phyloP scores from a whole-genome alignment of 1,140 invertebrate species.

The Panagrolaimus sp. region DNA sequence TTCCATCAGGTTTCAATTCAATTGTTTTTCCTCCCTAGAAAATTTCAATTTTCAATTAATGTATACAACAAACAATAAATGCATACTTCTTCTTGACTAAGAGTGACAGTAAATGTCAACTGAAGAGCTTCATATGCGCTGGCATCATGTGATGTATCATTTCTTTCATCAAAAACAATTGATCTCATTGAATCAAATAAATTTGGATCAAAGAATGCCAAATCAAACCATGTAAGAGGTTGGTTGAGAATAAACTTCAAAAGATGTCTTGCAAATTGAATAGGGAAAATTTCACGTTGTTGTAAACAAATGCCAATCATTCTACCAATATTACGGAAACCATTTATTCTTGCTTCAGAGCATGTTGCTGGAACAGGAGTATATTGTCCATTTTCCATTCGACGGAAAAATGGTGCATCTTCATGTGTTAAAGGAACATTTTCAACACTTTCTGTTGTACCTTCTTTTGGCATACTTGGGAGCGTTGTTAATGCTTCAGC shows the following conservation, averaged over 20 bases:
- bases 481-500: conserved; percentile 81
- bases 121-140: conserved; percentile 65
- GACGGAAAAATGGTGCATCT: conserved; percentile 4
- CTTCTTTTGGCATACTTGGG: conserved; percentile 87
- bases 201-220: conserved; percentile 95
- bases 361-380: conserved; percentile 66
- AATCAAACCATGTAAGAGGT: conserved; percentile 86
- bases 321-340: conserved; percentile 94
- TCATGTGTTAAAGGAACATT: conserved; percentile 8
- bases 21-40: too few species aligned
- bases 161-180: conserved; percentile 74
- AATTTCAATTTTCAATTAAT: too few species aligned
- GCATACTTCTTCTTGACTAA: not conserved
- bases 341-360: conserved; percentile 83
- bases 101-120: conserved; percentile 73
- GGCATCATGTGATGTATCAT: conserved; percentile 71
- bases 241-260: conserved; percentile 87
- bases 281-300: conserved; percentile 94
- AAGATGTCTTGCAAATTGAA: conserved; percentile 94
- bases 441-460: conserved; percentile 59
- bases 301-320: conserved; percentile 90
- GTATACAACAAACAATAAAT: too few species aligned
- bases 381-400: not conserved
- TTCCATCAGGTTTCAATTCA: conserved; percentile 80
- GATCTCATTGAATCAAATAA: conserved; percentile 93